phyloP scores from a whole-genome alignment of 2,113 vertebrate species.

The Campylomormyrus numenius region DNA sequence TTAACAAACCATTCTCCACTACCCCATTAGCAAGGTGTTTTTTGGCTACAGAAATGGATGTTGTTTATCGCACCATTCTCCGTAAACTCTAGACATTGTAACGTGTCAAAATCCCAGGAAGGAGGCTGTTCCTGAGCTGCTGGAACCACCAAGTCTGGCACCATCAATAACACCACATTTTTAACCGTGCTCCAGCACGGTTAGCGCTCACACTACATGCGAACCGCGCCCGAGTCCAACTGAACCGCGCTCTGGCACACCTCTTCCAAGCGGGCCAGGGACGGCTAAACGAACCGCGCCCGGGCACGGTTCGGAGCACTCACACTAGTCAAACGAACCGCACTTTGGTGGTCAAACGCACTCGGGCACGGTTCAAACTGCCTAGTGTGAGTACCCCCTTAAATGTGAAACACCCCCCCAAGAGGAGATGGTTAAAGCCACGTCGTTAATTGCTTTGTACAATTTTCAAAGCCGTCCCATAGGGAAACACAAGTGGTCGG shows the following conservation, averaged over 20 bases:
- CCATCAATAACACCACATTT: neutral
- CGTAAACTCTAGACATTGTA: neutral
- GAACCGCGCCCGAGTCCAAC: too few species aligned
- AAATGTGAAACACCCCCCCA: neutral
- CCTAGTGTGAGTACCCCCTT: too few species aligned
- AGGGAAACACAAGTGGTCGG: neutral
- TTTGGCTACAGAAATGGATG: neutral
- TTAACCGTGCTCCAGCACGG: too few species aligned
- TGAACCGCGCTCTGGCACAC: too few species aligned
- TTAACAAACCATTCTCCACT: neutral
- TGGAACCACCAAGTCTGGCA: neutral
- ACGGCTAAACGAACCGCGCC: too few species aligned
- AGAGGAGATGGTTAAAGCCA: neutral
- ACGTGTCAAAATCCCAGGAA: neutral
- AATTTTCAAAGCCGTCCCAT: neutral
- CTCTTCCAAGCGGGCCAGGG: too few species aligned
- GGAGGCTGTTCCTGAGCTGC: neutral
- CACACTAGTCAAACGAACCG: too few species aligned
- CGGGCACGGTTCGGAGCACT: too few species aligned
- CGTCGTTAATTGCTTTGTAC: neutral
- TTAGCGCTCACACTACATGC: too few species aligned
- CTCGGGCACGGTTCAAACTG: too few species aligned
- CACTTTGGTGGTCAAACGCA: too few species aligned
- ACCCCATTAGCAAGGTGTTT: neutral
- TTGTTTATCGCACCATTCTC: neutral